Evolutionary conservation across 2,888 invertebrate species (phyloP).

Genomic region (Galerucella calmariensis): DNA sequence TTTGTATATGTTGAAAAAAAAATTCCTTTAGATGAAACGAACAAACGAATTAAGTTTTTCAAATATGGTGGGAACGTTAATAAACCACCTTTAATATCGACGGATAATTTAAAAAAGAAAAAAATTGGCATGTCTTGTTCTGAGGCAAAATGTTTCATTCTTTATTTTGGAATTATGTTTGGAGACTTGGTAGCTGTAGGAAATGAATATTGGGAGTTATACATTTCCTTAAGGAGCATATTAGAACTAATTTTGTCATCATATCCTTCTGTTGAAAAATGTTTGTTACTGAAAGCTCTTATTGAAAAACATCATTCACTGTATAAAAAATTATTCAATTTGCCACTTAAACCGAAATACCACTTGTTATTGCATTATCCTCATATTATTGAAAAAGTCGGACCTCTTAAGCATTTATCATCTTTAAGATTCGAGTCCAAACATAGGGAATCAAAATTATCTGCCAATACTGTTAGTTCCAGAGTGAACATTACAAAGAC

Average conservation of each 20-base stretch:
- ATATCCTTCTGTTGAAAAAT: slow-evolving; percentile 11
- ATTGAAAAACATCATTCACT: slow-evolving; percentile 39
- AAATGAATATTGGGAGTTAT: slow-evolving; percentile 44
- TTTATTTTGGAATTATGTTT: slow-evolving; percentile 42
- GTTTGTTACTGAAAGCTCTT: slow-evolving; percentile 24
- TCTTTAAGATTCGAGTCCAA: slow-evolving; percentile 39
- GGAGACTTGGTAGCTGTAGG: slow-evolving; percentile 42
- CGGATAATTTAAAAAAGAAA: slow-evolving; percentile 38
- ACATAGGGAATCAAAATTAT: not conserved
- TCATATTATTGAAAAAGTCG: slow-evolving; percentile 30
- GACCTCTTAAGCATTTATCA: slow-evolving; percentile 35
- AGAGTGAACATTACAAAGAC: no score
- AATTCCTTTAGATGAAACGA: slow-evolving; percentile 38
- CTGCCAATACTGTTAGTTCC: no score
- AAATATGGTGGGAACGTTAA: slow-evolving; percentile 29
- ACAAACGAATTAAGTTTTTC: slow-evolving; percentile 34
- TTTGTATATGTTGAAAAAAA: slow-evolving; percentile 38
- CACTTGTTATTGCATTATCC: slow-evolving; percentile 44
- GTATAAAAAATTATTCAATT: slow-evolving; percentile 33
- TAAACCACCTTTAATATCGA: slow-evolving; percentile 43
- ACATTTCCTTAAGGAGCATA: slow-evolving; percentile 33
- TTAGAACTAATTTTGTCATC: slow-evolving; percentile 35
- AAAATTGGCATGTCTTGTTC: slow-evolving; percentile 43
- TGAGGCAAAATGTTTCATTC: slow-evolving; percentile 43
- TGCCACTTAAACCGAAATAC: slow-evolving; percentile 42